Percentiles rank a stretch among this genome's conserved stretches.
These are phyloP conservation scores for Gadus chalcogrammus DNA, from an alignment of 2,113 vertebrate species.

Conservation along the genomic window DNA sequence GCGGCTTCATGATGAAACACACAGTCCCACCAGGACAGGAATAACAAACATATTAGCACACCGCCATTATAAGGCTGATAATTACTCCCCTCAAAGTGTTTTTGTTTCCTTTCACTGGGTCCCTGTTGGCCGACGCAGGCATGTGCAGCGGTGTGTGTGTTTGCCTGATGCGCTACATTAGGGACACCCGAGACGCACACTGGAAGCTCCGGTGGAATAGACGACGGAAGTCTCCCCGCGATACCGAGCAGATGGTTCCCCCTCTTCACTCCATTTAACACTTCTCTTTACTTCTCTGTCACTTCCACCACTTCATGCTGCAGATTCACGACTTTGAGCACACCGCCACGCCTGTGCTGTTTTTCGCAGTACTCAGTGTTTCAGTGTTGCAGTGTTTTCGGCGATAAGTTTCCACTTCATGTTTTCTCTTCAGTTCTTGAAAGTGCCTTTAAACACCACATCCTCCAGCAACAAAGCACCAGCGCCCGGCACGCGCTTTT, in stretches of 20 bases:
- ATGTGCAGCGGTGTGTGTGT: conserved; percentile 20
- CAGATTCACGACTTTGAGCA: not conserved
- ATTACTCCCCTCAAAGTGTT: too few relatives aligned
- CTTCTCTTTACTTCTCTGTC: conserved; percentile 33
- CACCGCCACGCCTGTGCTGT: too few relatives aligned
- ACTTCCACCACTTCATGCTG: conserved; percentile 33
- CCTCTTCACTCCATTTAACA: conserved; percentile 57
- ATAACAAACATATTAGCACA: too few relatives aligned
- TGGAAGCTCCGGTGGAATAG: conserved; percentile 44
- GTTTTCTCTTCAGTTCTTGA: not conserved
- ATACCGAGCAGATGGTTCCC: conserved; percentile 46
- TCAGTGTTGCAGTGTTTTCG: too few relatives aligned
- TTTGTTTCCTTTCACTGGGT: not conserved
- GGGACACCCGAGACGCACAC: conserved; percentile 17
- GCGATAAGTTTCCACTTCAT: not conserved
- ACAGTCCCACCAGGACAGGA: too few relatives aligned
- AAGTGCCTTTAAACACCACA: not conserved
- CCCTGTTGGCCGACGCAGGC: conserved; percentile 13
- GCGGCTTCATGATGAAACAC: too few relatives aligned
- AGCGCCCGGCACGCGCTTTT: not conserved
- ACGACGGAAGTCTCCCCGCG: conserved; percentile 17
- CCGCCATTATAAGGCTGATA: too few relatives aligned
- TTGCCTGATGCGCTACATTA: conserved; percentile 43
- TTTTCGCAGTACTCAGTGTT: too few relatives aligned
- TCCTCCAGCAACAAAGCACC: not conserved